phyloP scores from a whole-genome alignment of 2,113 vertebrate species.

The Spheniscus mendiculus region DNA sequence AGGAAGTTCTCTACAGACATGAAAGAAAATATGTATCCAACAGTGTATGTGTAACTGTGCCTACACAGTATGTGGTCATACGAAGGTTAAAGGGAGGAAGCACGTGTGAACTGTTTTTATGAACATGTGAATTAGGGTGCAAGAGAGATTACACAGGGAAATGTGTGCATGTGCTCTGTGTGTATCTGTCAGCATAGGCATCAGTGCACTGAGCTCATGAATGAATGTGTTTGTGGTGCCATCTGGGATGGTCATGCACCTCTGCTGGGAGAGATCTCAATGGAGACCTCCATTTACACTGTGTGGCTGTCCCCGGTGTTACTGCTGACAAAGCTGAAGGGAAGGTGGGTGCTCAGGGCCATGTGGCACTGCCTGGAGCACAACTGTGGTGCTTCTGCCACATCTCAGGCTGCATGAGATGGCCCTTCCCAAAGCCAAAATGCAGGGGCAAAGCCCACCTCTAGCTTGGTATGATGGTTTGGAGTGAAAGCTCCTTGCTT shows the following conservation, averaged over 20 bases:
- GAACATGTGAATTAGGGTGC: not conserved
- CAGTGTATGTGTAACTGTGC: not conserved
- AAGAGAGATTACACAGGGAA: not conserved
- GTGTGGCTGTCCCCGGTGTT: rapidly evolving
- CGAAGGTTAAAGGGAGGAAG: not conserved
- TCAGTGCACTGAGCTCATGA: rapidly evolving
- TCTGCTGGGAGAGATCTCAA: not conserved
- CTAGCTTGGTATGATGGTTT: not conserved
- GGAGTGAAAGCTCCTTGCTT: not conserved
- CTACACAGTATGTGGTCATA: not conserved
- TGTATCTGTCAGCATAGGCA: rapidly evolving
- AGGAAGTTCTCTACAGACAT: not conserved
- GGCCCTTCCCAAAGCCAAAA: not conserved
- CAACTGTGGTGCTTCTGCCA: rapidly evolving
- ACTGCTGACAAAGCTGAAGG: not conserved
- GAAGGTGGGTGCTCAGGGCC: not conserved
- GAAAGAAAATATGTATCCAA: not conserved
- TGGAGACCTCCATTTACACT: not conserved
- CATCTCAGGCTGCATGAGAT: not conserved
- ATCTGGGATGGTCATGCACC: not conserved
- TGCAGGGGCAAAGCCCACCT: not conserved
- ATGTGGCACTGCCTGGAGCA: not conserved
- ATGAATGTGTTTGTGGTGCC: not conserved
- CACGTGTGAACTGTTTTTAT: not conserved
- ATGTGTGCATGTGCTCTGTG: rapidly evolving